A percentile compares a stretch with the other conserved stretches of the same genome.
These are phyloP conservation scores for Marisa cornuarietis DNA, from an alignment of 1,140 invertebrate species.

Conservation along the genomic window DNA sequence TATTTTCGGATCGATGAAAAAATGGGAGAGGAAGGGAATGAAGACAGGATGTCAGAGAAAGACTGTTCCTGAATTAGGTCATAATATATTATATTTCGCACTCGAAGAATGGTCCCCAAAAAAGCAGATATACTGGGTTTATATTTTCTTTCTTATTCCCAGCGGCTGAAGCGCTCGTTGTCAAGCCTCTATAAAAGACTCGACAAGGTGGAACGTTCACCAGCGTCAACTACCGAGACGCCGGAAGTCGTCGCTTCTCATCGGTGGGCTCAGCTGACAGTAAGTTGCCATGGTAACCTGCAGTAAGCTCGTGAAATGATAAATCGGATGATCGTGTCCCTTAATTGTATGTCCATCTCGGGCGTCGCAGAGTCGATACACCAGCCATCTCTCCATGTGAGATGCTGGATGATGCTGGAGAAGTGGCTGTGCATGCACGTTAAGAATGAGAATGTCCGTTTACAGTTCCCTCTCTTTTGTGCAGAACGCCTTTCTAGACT, in stretches of 20 bases:
- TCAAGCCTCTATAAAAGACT: neutral
- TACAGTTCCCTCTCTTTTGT: neutral
- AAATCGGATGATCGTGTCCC: neutral
- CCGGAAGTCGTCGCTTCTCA: constrained; percentile 4
- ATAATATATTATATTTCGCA: neutral
- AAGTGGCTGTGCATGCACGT: neutral
- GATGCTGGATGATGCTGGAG: neutral
- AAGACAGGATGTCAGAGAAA: neutral
- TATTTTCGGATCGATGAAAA: neutral
- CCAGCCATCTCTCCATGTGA: neutral
- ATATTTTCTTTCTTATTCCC: neutral
- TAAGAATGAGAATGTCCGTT: neutral
- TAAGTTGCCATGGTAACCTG: neutral
- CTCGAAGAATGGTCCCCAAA: neutral
- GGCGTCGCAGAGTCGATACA: neutral
- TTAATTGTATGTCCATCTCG: neutral
- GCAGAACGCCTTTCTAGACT: constrained; percentile 9
- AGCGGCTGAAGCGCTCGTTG: constrained; percentile 6
- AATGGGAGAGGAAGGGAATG: neutral
- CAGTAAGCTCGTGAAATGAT: too few relatives aligned
- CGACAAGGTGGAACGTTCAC: neutral
- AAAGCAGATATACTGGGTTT: neutral
- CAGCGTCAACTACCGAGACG: neutral
- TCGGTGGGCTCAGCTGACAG: constrained; percentile 10
- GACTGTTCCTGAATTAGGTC: neutral